phyloP scores from a whole-genome alignment of 2,113 vertebrate species.

The Oceanites oceanicus region DNA sequence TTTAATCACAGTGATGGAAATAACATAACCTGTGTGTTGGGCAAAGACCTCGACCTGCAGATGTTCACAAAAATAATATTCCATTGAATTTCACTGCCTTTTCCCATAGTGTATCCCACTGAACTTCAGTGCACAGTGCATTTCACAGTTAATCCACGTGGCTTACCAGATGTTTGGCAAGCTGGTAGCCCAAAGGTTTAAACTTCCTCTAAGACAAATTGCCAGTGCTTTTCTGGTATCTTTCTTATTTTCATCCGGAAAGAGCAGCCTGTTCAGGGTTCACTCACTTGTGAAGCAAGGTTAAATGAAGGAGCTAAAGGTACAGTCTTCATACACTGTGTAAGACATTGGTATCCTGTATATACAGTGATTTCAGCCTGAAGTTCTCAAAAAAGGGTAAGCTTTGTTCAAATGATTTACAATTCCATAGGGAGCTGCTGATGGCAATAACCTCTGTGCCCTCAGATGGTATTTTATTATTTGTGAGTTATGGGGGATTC shows the following conservation, averaged over 20 bases:
- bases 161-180: not conserved
- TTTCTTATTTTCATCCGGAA: not conserved
- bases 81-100: not conserved
- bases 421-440: not conserved
- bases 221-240: not conserved
- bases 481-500: slow-evolving; percentile 25
- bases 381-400: slow-evolving; percentile 11
- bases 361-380: not conserved
- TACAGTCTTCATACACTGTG: not conserved
- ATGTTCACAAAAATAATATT: not conserved
- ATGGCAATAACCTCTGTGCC: slow-evolving; percentile 31
- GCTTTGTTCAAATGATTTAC: slow-evolving; percentile 31
- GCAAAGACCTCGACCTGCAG: not conserved
- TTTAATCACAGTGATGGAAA: not conserved
- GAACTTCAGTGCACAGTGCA: not conserved
- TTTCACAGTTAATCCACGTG: not conserved
- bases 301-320: slow-evolving; percentile 17
- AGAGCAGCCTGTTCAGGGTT: not conserved
- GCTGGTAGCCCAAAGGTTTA: not conserved
- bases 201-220: not conserved
- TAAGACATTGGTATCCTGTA: not conserved
- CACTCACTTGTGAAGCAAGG: slow-evolving; percentile 10
- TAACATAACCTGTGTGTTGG: not conserved
- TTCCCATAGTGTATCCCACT: accelerated
- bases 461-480: slow-evolving; percentile 29